Evolutionary conservation across 2,113 vertebrate genomes (phyloP), one percentile per base, ranked within the genome.

Genomic region (Dissostichus mawsoni): DNA sequence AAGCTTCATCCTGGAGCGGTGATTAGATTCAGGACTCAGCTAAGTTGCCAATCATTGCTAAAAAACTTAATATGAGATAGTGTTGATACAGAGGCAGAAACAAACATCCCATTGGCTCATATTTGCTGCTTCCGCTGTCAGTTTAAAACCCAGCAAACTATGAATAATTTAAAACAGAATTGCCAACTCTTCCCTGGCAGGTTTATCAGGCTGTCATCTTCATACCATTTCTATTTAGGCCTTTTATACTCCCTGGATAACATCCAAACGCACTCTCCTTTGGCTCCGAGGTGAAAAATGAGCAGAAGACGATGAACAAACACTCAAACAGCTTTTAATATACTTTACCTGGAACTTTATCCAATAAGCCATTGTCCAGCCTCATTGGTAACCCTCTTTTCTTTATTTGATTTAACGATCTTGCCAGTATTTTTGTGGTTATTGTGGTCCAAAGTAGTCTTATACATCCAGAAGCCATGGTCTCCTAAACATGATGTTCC

Each of bases 91-190:
- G 29, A 58, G 33, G 33, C 1, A 8, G 41, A 11, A 1, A 69
- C 50, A 69, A 36, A 2, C 8, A 41, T 64, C 79, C 72, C 72
- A n/a, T 44, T 11, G 62, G 55, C 47, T 48, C 10, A 11, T 10
- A 62, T 67, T 36, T 58, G 16, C 48, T 29, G 52, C 33, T 45
- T 71, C 68, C 56, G 25, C 59, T 17, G 52, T 45, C 62, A 20
- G 44, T 78, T 53, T 56, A 41, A 53, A 69, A 74, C 18, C 63
- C 0, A 2, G 47, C 4, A 0, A 68, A 77, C 75, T 61, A 84
- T 84, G 71, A 80, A 88, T 88, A 83, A 78, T 84, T 80, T 74
- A 84, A 82, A 78, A 84, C 65, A 70, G 68, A 75, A 86, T 88
- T 84, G 84, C 65, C 61, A 71, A n/a, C 47, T 18, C 55, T 81